Conservation (phyloP, 2,888 invertebrate genomes). For the Tethea ocularis region DNA sequence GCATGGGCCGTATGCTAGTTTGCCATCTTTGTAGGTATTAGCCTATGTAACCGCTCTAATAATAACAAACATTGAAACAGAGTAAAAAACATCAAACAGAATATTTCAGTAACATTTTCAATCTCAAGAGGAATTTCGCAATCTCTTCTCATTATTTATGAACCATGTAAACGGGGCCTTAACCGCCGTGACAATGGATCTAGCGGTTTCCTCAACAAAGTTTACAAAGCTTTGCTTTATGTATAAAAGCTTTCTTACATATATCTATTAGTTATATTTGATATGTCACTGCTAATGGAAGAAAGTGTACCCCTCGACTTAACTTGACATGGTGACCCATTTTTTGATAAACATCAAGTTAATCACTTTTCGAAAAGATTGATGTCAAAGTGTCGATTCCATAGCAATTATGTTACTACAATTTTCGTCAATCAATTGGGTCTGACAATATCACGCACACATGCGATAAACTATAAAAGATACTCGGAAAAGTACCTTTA, state of each 20-base stretch:
- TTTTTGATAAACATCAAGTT: constrained; percentile 49
- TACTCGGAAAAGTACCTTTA: no score
- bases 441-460: not conserved
- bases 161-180: constrained; percentile 28
- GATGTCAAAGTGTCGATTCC: constrained; percentile 11
- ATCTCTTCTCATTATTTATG: constrained; percentile 13
- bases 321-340: constrained; percentile 57
- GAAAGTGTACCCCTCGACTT: constrained; percentile 45
- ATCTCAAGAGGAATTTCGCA: not conserved
- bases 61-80: not conserved
- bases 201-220: constrained; percentile 56
- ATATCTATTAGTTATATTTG: constrained; percentile 42
- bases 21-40: no score
- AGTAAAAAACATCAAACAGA: constrained; percentile 2
- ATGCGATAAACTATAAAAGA: not conserved
- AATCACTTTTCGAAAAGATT: constrained; percentile 28
- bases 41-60: not conserved
- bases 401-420: not conserved
- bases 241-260: constrained; percentile 24
- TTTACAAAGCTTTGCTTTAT: constrained; percentile 54
- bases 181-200: constrained; percentile 35
- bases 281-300: constrained; percentile 65
- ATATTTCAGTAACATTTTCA: constrained; percentile 2
- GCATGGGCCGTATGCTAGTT: no score
- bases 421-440: not conserved